phyloP scores from a whole-genome alignment of 2,888 invertebrate genomes.

The Chydorus sphaericus region DNA sequence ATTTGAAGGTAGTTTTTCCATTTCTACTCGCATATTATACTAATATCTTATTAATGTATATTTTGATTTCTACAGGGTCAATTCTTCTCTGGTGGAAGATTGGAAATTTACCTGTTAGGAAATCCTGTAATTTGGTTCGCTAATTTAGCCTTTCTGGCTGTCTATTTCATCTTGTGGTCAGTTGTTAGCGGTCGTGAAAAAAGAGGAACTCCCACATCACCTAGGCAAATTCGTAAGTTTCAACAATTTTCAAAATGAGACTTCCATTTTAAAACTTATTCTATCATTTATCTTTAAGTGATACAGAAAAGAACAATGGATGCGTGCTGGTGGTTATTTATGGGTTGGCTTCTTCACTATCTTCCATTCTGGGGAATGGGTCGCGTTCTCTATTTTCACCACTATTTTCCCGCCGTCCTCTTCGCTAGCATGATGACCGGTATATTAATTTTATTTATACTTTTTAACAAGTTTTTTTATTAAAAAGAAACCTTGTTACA shows the following conservation, averaged over 20 bases:
- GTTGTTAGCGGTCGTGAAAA: constrained; percentile 53
- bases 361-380: constrained; percentile 97
- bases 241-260: neutral
- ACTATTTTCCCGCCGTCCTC: constrained; percentile 86
- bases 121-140: constrained; percentile 94
- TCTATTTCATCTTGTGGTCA: constrained; percentile 53
- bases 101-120: constrained; percentile 77
- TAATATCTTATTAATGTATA: neutral
- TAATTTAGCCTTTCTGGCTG: constrained; percentile 55
- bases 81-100: constrained; percentile 72
- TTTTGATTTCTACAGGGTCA: constrained; percentile 54
- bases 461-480: neutral
- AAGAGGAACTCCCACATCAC: constrained; percentile 41
- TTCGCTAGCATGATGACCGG: constrained; percentile 88
- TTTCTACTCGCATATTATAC: neutral
- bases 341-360: constrained; percentile 84
- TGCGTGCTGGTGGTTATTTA: constrained; percentile 56
- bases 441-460: constrained; percentile 25
- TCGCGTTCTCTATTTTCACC: constrained; percentile 86
- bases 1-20: constrained; percentile 54
- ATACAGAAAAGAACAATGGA: constrained; percentile 22
- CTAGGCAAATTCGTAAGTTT: constrained; percentile 15
- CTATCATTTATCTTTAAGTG: constrained; percentile 14
- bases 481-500: neutral
- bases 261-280: neutral